Evolutionary conservation across 2,797 vertebrate genomes (phyloP).

Genomic region (Sus cebifrons): DNA sequence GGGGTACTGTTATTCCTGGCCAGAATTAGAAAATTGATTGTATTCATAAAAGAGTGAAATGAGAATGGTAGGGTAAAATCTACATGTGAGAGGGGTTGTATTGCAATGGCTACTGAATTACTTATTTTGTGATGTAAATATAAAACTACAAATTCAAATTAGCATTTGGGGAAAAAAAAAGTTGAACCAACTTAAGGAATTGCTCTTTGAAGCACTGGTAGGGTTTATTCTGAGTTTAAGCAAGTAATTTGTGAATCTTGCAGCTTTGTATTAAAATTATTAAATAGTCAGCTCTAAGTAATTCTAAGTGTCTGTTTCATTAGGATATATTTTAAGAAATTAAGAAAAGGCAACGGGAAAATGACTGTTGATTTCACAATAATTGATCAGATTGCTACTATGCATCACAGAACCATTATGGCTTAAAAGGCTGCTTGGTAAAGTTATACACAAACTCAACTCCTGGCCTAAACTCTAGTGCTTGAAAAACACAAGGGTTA

Average conservation of each 20-base stretch:
- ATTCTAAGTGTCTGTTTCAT: neutral
- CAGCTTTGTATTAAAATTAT: neutral
- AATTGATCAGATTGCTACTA: neutral
- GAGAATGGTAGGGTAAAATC: neutral
- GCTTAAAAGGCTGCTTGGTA: neutral
- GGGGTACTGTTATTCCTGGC: neutral
- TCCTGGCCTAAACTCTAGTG: neutral
- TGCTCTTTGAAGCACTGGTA: neutral
- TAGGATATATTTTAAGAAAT: neutral
- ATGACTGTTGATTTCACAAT: neutral
- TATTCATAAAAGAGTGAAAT: neutral
- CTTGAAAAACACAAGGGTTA: neutral
- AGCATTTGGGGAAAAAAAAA: neutral
- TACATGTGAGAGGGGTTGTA: neutral
- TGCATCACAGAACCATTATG: neutral
- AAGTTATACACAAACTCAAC: neutral
- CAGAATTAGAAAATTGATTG: neutral
- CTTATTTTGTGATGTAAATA: slow-evolving; percentile 38
- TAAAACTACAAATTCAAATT: slow-evolving; percentile 22
- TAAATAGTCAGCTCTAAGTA: neutral
- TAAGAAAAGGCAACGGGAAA: neutral
- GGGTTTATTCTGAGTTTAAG: neutral
- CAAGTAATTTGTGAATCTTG: neutral
- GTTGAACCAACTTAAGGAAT: neutral
- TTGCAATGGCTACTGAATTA: neutral